phyloP scores from a whole-genome alignment of 2,113 vertebrate genomes.

The Orycteropus afer region DNA sequence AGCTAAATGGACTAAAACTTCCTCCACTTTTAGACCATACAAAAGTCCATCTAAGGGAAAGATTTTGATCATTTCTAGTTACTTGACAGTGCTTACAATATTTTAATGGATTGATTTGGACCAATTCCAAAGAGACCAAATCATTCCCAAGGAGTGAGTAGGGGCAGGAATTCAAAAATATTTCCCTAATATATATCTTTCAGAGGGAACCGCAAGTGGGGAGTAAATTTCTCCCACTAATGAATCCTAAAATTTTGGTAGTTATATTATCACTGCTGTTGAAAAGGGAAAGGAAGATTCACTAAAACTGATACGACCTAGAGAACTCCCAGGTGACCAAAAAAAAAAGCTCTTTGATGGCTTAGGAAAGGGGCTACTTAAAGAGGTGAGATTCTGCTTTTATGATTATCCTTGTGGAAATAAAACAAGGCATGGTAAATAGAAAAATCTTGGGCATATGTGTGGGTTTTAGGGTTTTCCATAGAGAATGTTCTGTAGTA shows the following conservation, averaged over 20 bases:
- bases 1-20: neutral
- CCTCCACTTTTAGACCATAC: neutral
- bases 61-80: neutral
- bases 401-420: neutral
- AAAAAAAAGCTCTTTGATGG: neutral
- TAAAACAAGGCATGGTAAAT: neutral
- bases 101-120: neutral
- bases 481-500: neutral
- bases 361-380: neutral
- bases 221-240: neutral
- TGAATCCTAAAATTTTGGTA: neutral
- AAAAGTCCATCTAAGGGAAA: neutral
- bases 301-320: neutral
- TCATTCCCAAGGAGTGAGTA: neutral
- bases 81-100: neutral
- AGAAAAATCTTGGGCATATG: neutral
- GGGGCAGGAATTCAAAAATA: neutral
- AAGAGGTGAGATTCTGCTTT: neutral
- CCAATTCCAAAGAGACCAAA: neutral
- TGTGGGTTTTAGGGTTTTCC: neutral
- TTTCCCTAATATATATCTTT: neutral
- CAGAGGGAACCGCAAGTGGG: neutral
- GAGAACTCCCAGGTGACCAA: neutral
- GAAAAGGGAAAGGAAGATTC: neutral
- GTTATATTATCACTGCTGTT: neutral